A percentile compares a stretch with the other conserved stretches of the same genome.
Conservation (phyloP, 2,888 invertebrate genomes). For the Schrankia costaestrigalis region DNA sequence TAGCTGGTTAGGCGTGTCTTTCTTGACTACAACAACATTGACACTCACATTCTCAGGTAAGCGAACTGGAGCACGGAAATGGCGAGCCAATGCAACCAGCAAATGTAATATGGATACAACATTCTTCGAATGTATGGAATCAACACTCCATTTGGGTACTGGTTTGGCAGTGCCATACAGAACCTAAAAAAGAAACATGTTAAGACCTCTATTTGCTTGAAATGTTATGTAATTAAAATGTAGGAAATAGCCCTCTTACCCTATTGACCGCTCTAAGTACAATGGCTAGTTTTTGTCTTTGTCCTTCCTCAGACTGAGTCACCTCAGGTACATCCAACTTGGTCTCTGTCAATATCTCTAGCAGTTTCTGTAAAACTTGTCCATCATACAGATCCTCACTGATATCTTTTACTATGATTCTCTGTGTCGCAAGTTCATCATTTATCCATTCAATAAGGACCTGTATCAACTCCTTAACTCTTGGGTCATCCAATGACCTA, state of each 20-base stretch:
- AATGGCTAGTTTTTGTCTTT: slow-evolving; percentile 94
- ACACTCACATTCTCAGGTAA: slow-evolving; percentile 98
- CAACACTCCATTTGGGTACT: slow-evolving; percentile 97
- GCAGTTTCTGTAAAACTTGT: slow-evolving; percentile 86
- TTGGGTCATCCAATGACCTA: slow-evolving; percentile 91
- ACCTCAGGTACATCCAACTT: slow-evolving; percentile 98
- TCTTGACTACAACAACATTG: slow-evolving; percentile 94
- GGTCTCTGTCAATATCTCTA: slow-evolving; percentile 92
- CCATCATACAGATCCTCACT: slow-evolving; percentile 99
- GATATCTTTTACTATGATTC: slow-evolving; percentile 98
- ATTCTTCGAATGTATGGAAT: slow-evolving; percentile 97
- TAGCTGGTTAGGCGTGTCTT: slow-evolving; percentile 83
- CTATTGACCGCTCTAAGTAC: slow-evolving; percentile 94
- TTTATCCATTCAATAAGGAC: slow-evolving; percentile 99
- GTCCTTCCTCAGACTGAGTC: slow-evolving; percentile 98
- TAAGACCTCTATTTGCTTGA: background rate
- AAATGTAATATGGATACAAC: slow-evolving; percentile 97
- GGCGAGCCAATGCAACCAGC: slow-evolving; percentile 94
- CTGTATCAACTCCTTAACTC: slow-evolving; percentile 90
- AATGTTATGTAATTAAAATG: background rate
- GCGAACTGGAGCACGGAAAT: slow-evolving; percentile 97
- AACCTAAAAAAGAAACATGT: slow-evolving; percentile 63
- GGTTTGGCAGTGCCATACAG: slow-evolving; percentile 87
- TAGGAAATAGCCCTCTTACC: slow-evolving; percentile 71
- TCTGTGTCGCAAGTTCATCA: slow-evolving; percentile 96